A percentile compares a stretch with the other conserved stretches of the same genome.
phyloP scores from a whole-genome alignment of 2,797 vertebrate species.

The Morus bassanus region DNA sequence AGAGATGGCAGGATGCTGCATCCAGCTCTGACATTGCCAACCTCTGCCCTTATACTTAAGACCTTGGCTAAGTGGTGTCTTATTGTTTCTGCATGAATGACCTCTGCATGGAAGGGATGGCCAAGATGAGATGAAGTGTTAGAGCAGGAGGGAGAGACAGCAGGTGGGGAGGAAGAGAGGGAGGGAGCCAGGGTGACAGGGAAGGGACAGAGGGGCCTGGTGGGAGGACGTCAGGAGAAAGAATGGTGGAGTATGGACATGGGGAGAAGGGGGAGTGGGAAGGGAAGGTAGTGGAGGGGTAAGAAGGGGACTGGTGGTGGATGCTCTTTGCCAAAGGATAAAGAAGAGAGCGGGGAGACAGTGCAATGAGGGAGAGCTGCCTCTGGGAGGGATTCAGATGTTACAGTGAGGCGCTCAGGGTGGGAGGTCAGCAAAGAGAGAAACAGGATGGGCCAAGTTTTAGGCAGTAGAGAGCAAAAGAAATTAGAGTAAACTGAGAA shows the following conservation, averaged over 20 bases:
- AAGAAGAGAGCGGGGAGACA: background rate
- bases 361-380: background rate
- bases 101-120: background rate
- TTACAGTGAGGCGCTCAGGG: background rate
- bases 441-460: background rate
- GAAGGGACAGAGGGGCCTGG: background rate
- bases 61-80: background rate
- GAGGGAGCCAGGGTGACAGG: background rate
- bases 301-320: background rate
- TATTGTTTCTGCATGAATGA: background rate
- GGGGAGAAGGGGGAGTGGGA: background rate
- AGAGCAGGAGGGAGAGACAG: background rate
- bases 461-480: background rate
- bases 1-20: background rate
- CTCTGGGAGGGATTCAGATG: background rate
- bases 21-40: background rate
- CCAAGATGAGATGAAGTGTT: background rate
- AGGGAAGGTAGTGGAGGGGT: background rate
- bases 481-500: background rate
- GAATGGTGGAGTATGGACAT: background rate
- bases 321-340: background rate
- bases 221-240: background rate
- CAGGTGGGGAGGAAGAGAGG: background rate
- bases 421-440: background rate
- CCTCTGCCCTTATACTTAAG: background rate